A percentile compares a stretch with the other conserved stretches of the same genome.
These are phyloP conservation scores for Nothocercus nigrocapillus DNA, from an alignment of 2,113 vertebrate genomes.

Conservation along the genomic window DNA sequence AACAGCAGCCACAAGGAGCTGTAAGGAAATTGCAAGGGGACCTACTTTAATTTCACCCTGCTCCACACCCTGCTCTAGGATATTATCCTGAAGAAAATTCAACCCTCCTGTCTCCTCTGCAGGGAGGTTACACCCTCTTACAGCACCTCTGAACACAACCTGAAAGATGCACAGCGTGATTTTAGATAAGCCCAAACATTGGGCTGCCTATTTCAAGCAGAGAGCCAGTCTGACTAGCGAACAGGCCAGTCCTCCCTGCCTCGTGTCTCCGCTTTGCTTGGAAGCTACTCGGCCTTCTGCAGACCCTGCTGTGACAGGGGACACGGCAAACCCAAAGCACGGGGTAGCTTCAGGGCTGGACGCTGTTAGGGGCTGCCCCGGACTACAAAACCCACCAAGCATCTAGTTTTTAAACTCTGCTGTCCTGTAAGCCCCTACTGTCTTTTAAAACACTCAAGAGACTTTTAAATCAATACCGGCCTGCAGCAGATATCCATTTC, in stretches of 20 bases:
- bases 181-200: conserved; percentile 29
- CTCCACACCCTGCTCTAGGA: conserved; percentile 32
- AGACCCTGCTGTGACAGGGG: neutral
- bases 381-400: conserved; percentile 38
- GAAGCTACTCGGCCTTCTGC: neutral
- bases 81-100: conserved; percentile 32
- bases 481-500: conserved; percentile 78
- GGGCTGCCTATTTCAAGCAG: conserved; percentile 34
- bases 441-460: conserved; percentile 75
- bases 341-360: neutral
- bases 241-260: neutral
- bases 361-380: neutral
- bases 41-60: neutral
- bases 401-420: conserved; percentile 44
- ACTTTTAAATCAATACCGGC: conserved; percentile 83
- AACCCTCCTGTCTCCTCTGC: conserved; percentile 22
- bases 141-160: conserved; percentile 39
- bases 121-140: conserved; percentile 55
- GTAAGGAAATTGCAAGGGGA: conserved; percentile 8
- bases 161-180: conserved; percentile 24
- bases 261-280: neutral
- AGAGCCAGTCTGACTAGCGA: conserved; percentile 54
- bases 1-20: conserved; percentile 3
- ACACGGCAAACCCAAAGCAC: neutral
- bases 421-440: conserved; percentile 51